Base-by-base conservation (phyloP, 2,888 invertebrate genomes). In the Pandemis cinnamomeana region DNA sequence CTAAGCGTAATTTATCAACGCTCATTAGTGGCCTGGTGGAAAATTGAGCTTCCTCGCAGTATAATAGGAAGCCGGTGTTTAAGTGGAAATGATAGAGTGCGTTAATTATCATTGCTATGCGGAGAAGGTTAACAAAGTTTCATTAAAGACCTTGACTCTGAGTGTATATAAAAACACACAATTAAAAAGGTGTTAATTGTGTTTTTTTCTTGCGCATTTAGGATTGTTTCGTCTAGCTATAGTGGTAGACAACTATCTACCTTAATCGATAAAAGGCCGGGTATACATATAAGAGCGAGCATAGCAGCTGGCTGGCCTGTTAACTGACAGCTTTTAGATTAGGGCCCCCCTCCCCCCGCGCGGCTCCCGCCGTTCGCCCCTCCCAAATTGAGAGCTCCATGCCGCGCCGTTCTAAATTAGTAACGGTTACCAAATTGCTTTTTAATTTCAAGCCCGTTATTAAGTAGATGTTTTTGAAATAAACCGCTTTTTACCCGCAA, bases 291-390 rank as follows among this genome's bases (percentile, higher is more conserved):
- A 76, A 79, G 76, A 76, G 72, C 77, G 77, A 79, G 75, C 71
- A 79, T 77, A 78, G 81, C 93, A 92, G 91, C 93, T 93, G 93
- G 87, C 87, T 84, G 83, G 84, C 83, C 84, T 85, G 86, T 86
- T 85, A 89, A 89, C 91, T 91, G 93, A 91, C 93, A 93, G 92
- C 92, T 92, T 93, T 92, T 92, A 93, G 92, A 93, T 93, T 92
- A 91, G 91, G 87, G 85, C 86, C 86, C 87, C 87, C 87, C 83
- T 76, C 81, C 80, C 77, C 81, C 78, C 80, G 81, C 82, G 58
- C 79, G 77, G 82, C 80, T 81, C 77, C 76, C 78, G 77, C 78
- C 63, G 79, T 72, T 80, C 79, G 83, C 89, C 90, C 89, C 89
- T 85, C 88, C 90, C 89, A 89, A 92, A 92, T 91, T 89, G 91